Evolutionary conservation across 2,797 vertebrate species (phyloP).

Genomic region (Anas flavirostris): DNA sequence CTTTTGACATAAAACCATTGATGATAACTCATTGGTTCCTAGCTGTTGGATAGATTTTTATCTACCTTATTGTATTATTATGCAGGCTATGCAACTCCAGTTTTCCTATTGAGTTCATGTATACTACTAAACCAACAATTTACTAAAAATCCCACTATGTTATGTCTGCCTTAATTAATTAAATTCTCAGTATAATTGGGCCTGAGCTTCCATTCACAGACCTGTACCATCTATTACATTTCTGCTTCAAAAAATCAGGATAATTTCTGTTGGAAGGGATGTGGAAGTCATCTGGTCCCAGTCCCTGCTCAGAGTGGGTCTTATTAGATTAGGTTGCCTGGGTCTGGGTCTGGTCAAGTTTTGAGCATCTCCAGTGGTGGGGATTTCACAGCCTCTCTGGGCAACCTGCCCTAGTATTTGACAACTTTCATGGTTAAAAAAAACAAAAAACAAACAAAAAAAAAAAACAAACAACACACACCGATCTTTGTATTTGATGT

Average conservation of each 20-base stretch:
- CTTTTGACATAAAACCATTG: conserved; percentile 71
- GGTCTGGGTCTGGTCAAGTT: no score
- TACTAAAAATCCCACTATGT: conserved; percentile 43
- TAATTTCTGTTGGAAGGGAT: neutral
- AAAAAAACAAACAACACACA: accelerated
- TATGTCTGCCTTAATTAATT: conserved; percentile 34
- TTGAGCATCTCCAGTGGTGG: neutral
- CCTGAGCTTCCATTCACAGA: neutral
- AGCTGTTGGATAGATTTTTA: conserved; percentile 67
- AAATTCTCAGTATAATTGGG: conserved; percentile 38
- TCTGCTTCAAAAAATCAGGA: neutral
- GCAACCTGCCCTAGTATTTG: neutral
- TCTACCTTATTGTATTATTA: conserved; percentile 64
- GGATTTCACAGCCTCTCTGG: neutral
- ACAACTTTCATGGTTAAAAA: neutral
- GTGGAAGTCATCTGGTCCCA: neutral
- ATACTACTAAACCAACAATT: conserved; percentile 45
- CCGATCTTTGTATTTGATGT: neutral
- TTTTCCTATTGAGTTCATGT: neutral
- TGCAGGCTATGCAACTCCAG: conserved; percentile 45
- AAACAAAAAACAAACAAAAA: accelerated
- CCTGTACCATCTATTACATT: neutral
- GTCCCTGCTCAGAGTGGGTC: neutral
- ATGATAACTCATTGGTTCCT: conserved; percentile 69
- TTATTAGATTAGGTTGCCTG: neutral